Conservation (phyloP, 2,888 invertebrate genomes). For the Diarsia dahlii region DNA sequence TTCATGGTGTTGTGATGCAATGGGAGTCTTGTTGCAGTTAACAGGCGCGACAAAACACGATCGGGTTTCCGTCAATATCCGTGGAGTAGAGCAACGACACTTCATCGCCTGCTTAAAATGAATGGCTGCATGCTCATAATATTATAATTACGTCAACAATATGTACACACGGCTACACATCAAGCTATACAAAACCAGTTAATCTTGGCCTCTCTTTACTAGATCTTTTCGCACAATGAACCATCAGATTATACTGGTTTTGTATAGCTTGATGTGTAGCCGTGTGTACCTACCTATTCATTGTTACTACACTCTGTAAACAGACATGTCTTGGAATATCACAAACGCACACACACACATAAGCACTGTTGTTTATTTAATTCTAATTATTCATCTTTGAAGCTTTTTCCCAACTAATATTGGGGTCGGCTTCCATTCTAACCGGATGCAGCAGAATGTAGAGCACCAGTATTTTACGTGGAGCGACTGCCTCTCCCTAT, state of each 20-base stretch:
- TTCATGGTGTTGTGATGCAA: conserved; percentile 12
- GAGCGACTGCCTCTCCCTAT: background rate
- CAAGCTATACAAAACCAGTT: no score
- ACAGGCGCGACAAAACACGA: conserved; percentile 63
- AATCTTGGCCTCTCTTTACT: no score
- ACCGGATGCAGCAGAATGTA: background rate
- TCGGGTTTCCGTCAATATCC: conserved; percentile 67
- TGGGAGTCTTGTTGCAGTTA: conserved; percentile 50
- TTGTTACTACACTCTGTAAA: conserved; percentile 29
- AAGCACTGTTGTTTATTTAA: background rate
- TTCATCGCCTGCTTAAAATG: conserved; percentile 37
- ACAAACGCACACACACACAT: background rate
- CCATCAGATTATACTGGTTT: no score
- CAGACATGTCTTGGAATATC: conserved; percentile 13
- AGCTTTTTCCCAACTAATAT: background rate
- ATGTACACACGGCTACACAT: no score
- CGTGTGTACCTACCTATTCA: no score
- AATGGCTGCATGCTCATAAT: conserved; percentile 30
- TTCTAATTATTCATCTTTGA: background rate
- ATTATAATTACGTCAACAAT: conserved; percentile 24
- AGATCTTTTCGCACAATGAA: no score
- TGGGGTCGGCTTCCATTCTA: background rate
- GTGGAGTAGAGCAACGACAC: conserved; percentile 49
- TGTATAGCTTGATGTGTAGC: no score
- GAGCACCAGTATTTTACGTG: background rate